Base-by-base conservation (phyloP, 2,113 vertebrate species). In the Pachypanchax playfairii region DNA sequence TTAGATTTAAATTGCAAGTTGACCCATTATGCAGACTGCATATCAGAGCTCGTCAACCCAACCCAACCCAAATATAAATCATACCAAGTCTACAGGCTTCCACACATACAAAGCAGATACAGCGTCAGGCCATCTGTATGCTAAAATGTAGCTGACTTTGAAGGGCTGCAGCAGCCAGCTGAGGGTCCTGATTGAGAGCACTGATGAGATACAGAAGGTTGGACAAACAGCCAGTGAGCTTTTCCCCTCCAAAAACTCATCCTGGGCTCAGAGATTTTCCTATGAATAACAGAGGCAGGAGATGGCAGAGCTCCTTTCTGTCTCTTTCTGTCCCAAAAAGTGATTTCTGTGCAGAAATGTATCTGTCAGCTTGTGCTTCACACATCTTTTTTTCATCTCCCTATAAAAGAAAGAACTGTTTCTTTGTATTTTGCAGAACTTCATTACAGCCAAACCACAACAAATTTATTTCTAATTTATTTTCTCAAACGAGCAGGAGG, bases 111-210 rank as follows among this genome's bases (percentile, higher is more conserved):
- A 11, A 62, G 53, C 46, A 47, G 70, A 73, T 53, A 73, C 51
- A 79, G 47, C 50, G 62, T 47, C 4, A 11, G 56, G 54, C 55
- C 44, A 80, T 83, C 81, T 84, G 70, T 73, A 77, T 80, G 75
- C 69, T 70, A 89, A 86, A 86, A 80, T 66, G 66, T 83, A 77
- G 77, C 35, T 79, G 82, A 89, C 82, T 85, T 86, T 86, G 81
- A 85, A 73, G 59, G 73, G 66, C 43, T 25, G 61, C 58, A 46
- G 74, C 66, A 58, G 68, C 51, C 18, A 44, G 65, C 64, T 54
- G 69, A 51, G 39, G 70, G 52, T 64, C 49, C 68, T 83, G 88
- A 86, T 80, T 77, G 62, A 84, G 85, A 64, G 73, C 53, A 4
- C 43, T 85, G 83, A 88, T 82, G 82, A 85, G 74, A 88, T 77